Evolutionary conservation across 2,113 vertebrate genomes (phyloP), one percentile per base, ranked within the genome.

Genomic region (Otis tarda): DNA sequence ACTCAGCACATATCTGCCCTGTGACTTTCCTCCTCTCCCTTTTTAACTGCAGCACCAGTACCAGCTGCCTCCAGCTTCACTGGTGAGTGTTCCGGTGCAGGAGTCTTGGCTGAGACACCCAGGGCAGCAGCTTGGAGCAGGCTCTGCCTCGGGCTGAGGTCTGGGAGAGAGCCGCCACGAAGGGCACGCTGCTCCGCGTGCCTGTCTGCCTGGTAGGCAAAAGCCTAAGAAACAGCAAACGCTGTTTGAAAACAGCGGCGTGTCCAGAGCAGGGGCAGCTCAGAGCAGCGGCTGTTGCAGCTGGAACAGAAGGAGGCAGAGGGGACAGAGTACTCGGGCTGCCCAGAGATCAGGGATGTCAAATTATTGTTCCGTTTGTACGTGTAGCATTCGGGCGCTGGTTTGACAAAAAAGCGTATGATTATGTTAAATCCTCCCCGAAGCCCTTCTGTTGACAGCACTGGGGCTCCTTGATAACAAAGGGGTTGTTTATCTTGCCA

Each of bases 381-480:
- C 49, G 41, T 0, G 2, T 15, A 77, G 75, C 59, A 86, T 33
- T 93, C 0, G 1, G 7, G 5, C 33, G 55, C 47, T 73, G 21
- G 57, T 47, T 70, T 65, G 85, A 74, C 77, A 87, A 87, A 93
- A 85, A 90, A 2, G 19, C 27, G 57, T 65, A 22, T 10, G 47
- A 70, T 52, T 52, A 39, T 4, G 43, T 52, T 52, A 92, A 90
- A 93, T 90, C 71, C 60, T 53, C 88, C 85, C 68, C 31, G 43
- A 88, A 95, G 75, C 35, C 37, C 30, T 71, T 52, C 63, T 59
- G 71, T 21, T 80, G 75, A 83, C 93, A 87, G 57, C 17, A 25
- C 74, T 93, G 94, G 78, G 64, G 64, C 64, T 84, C 75, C 73
- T 53, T 60, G 93, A 93, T 96, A 93, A 89, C 83, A 93, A 90